Percentiles rank a stretch among this genome's conserved stretches.
These are phyloP conservation scores for Malurus elegans DNA, from an alignment of 2,113 vertebrate species.

Conservation along the genomic window DNA sequence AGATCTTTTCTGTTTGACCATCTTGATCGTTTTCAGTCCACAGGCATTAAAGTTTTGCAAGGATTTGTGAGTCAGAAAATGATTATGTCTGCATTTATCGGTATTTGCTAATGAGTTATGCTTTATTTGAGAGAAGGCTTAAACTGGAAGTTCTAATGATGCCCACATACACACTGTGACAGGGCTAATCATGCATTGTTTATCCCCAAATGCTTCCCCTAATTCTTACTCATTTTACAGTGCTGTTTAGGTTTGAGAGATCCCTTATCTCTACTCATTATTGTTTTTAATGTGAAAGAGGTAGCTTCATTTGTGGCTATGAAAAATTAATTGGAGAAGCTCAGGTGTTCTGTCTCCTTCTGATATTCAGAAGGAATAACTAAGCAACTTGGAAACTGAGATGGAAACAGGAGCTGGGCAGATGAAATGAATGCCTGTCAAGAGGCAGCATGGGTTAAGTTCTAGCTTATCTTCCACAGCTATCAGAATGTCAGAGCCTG, in stretches of 20 bases:
- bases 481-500: slow-evolving; percentile 71
- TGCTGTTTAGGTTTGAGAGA: neutral
- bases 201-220: neutral
- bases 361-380: slow-evolving; percentile 75
- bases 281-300: slow-evolving; percentile 63
- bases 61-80: neutral
- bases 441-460: slow-evolving; percentile 68
- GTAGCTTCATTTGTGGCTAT: slow-evolving; percentile 76
- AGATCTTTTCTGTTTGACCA: neutral
- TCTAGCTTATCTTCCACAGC: slow-evolving; percentile 68
- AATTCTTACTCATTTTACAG: neutral
- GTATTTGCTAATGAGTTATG: neutral
- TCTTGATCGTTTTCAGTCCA: neutral
- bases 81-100: neutral
- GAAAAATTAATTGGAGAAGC: slow-evolving; percentile 87
- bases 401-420: slow-evolving; percentile 81
- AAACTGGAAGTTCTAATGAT: neutral
- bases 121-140: neutral
- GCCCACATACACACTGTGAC: neutral
- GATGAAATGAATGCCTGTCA: slow-evolving; percentile 74
- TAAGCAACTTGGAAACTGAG: slow-evolving; percentile 82
- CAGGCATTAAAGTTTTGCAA: neutral
- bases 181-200: neutral
- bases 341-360: slow-evolving; percentile 76
- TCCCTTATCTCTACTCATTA: slow-evolving; percentile 64